A percentile compares a stretch with the other conserved stretches of the same genome.
Evolutionary conservation across 1,140 invertebrate species (phyloP).

Genomic region (Eumeta japonica): DNA sequence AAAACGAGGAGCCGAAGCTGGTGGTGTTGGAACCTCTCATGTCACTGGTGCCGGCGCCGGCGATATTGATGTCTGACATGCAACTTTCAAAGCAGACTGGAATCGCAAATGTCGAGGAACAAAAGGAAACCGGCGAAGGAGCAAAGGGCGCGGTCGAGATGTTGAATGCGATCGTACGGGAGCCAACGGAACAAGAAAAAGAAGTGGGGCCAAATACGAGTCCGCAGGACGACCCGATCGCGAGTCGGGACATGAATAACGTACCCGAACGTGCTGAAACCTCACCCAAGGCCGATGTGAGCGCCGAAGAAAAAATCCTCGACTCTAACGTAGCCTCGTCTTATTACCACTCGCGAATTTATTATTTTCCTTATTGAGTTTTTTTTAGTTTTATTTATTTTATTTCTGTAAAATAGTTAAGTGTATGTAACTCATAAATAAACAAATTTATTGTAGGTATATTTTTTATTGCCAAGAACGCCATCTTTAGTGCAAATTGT

Average conservation of each 20-base stretch:
- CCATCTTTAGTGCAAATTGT: no score
- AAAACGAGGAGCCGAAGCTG: background rate
- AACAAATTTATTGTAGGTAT: no score
- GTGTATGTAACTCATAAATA: no score
- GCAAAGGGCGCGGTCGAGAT: background rate
- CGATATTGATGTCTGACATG: no score
- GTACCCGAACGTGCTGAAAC: slow-evolving; percentile 5
- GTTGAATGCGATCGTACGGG: background rate
- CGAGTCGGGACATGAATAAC: background rate
- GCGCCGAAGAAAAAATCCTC: slow-evolving; percentile 11
- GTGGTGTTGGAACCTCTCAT: background rate
- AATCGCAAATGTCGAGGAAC: background rate
- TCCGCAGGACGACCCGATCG: no score
- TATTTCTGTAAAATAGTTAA: no score
- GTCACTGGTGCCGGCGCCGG: no score
- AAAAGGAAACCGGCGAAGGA: background rate
- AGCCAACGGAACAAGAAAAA: background rate
- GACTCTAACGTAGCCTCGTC: slow-evolving; percentile 44
- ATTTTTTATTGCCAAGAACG: no score
- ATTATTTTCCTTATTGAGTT: slow-evolving; percentile 27
- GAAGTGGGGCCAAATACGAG: no score
- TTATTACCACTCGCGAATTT: slow-evolving; percentile 37
- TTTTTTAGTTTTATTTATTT: background rate
- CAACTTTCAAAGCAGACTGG: background rate
- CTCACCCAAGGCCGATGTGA: background rate